A percentile compares a stretch with the other conserved stretches of the same genome.
Conservation (phyloP, 2,888 invertebrate species). For the Melanophora roralis region DNA sequence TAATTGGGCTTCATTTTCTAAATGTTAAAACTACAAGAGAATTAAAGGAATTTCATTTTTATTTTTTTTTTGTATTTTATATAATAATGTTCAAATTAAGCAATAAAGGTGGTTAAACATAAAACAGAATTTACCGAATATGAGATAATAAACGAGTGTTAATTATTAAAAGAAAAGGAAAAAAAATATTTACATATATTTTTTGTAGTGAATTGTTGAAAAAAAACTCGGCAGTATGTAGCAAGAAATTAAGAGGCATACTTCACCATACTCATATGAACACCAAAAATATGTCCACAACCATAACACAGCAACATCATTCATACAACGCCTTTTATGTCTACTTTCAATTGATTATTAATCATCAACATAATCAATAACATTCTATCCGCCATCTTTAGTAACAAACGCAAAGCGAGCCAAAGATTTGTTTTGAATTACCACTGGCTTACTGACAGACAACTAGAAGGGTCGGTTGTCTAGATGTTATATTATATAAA, state of each 20-base stretch:
- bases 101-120: conserved; percentile 46
- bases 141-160: neutral
- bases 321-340: conserved; percentile 13
- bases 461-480: conserved; percentile 44
- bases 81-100: conserved; percentile 51
- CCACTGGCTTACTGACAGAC: conserved; percentile 45
- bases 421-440: conserved; percentile 41
- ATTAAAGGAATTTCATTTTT: neutral
- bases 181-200: conserved; percentile 15
- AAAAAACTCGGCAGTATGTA: conserved; percentile 45
- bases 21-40: too few relatives aligned
- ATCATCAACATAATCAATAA: conserved; percentile 17
- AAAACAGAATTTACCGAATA: conserved; percentile 25
- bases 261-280: conserved; percentile 52
- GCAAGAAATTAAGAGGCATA: conserved; percentile 52
- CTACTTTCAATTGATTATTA: conserved; percentile 25
- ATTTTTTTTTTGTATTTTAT: conserved; percentile 43
- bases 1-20: too few relatives aligned
- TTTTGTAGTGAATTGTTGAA: conserved; percentile 35
- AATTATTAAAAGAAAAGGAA: neutral
- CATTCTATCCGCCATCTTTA: conserved; percentile 29
- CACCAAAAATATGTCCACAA: conserved; percentile 52
- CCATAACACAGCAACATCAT: conserved; percentile 54
- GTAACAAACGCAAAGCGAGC: conserved; percentile 48
- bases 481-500: conserved; percentile 39